Base-by-base conservation (phyloP, 2,888 invertebrate genomes). In the Argyresthia goedartella region DNA sequence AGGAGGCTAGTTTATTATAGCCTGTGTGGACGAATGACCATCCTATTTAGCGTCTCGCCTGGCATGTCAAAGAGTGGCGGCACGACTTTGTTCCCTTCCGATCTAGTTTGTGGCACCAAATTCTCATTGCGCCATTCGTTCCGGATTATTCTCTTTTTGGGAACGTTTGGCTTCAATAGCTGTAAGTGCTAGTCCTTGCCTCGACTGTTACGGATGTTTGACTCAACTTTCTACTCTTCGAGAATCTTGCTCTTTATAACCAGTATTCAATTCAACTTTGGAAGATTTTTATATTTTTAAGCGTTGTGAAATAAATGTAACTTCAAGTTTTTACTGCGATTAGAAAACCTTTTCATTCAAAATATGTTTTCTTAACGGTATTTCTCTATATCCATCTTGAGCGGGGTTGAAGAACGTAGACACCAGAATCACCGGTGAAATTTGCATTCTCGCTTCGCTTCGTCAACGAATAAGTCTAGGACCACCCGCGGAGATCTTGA, bases 381-480 rank as follows among this genome's bases (percentile, higher is more conserved):
- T 25, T 25, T 25, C 2, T 25, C 25, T 25, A 6, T 62, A 64
- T 67, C 70, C 65, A 69, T 64, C 66, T 66, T 59, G 66, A 63
- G 62, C 62, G 60, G 64, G 67, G 73, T 76, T 75, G 72, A 76
- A 74, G 70, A 73, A 67, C 69, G 71, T 59, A 60, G 60, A 61
- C 64, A 67, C 64, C 67, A 73, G 73, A 69, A 71, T 73, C 71
- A 73, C 71, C 73, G 69, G 74, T 68, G 67, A 81, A 84, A 85
- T 85, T 86, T 82, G 82, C 85, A 85, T 84, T 81, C 81, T 71
- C 72, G 78, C 71, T 78, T 76, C 71, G 71, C 71, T 71, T 72
- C 74, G 69, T 72, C 71, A 74, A 71, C 71, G 69, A 69, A 73
- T 73, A 67, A 72, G 71, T 71, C 73, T 77, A 74, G 71, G 85